A percentile compares a stretch with the other conserved stretches of the same genome.
Conservation (phyloP, 1,140 invertebrate species). For the Scaptomyza montana region DNA sequence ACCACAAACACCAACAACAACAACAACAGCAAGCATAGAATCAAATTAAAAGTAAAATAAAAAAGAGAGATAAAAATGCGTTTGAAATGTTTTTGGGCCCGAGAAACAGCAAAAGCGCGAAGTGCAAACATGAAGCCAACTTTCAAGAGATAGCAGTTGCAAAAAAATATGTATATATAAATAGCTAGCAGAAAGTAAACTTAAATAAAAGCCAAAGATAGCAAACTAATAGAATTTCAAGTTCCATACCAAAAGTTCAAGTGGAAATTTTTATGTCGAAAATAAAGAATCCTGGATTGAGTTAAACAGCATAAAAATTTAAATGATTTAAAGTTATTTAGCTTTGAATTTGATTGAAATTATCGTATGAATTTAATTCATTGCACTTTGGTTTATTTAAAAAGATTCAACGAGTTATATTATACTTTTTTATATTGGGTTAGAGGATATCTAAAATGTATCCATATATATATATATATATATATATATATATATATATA, state of each 20-base stretch:
- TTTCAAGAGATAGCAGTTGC: constrained; percentile 46
- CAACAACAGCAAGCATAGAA: constrained; percentile 57
- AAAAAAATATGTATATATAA: neutral
- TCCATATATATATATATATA: too few relatives aligned
- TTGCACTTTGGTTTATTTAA: too few relatives aligned
- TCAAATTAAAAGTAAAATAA: constrained; percentile 76
- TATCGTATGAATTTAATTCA: too few relatives aligned
- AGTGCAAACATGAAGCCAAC: constrained; percentile 72
- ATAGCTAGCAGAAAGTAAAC: constrained; percentile 16
- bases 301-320: neutral
- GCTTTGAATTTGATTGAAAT: too few relatives aligned
- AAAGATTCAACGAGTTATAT: too few relatives aligned
- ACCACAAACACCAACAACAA: constrained; percentile 30
- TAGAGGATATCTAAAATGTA: too few relatives aligned
- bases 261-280: constrained; percentile 6
- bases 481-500: too few relatives aligned
- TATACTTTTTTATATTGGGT: too few relatives aligned
- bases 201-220: constrained; percentile 20
- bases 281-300: constrained; percentile 1
- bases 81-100: constrained; percentile 58
- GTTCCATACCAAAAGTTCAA: constrained; percentile 49
- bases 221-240: constrained; percentile 48
- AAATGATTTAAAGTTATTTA: too few relatives aligned
- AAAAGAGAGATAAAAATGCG: constrained; percentile 70
- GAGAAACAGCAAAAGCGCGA: constrained; percentile 28